phyloP scores from a whole-genome alignment of 1,140 invertebrate genomes.

The Pogonomyrmex barbatus region DNA sequence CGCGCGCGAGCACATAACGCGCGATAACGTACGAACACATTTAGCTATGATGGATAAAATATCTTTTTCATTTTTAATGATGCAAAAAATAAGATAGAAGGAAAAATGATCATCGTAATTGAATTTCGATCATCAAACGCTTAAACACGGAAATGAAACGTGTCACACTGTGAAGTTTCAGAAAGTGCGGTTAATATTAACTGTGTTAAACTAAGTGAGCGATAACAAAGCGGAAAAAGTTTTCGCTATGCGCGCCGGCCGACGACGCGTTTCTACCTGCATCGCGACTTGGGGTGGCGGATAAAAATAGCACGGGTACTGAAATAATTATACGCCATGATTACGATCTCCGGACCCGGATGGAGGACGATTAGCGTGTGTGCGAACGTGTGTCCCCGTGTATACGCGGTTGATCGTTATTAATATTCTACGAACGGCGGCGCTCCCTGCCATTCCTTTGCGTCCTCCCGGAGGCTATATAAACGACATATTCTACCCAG shows the following conservation, averaged over 20 bases:
- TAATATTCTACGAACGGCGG: conserved; percentile 74
- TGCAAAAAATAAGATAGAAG: neutral
- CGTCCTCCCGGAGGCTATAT: conserved; percentile 53
- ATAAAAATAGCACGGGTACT: conserved; percentile 70
- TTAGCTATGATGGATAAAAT: neutral
- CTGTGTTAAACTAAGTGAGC: neutral
- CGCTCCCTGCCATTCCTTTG: conserved; percentile 70
- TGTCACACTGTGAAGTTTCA: neutral
- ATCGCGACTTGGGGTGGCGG: conserved; percentile 16
- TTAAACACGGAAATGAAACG: neutral
- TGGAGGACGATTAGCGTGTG: conserved; percentile 71
- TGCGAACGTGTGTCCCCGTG: conserved; percentile 65
- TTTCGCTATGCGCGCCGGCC: conserved; percentile 35
- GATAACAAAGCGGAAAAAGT: conserved; percentile 23
- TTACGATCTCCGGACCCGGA: conserved; percentile 72
- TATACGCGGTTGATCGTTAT: conserved; percentile 72
- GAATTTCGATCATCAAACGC: neutral
- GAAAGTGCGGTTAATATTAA: conserved; percentile 21
- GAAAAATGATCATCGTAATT: neutral
- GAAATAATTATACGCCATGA: conserved; percentile 75
- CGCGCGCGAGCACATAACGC: neutral
- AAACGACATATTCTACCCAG: conserved; percentile 56
- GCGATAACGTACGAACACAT: neutral
- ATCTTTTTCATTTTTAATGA: neutral
- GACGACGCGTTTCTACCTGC: conserved; percentile 40